Percentiles rank a stretch among this genome's conserved stretches.
These are phyloP conservation scores for Tenualosa ilisha DNA, from an alignment of 2,797 vertebrate genomes.

Conservation along the genomic window DNA sequence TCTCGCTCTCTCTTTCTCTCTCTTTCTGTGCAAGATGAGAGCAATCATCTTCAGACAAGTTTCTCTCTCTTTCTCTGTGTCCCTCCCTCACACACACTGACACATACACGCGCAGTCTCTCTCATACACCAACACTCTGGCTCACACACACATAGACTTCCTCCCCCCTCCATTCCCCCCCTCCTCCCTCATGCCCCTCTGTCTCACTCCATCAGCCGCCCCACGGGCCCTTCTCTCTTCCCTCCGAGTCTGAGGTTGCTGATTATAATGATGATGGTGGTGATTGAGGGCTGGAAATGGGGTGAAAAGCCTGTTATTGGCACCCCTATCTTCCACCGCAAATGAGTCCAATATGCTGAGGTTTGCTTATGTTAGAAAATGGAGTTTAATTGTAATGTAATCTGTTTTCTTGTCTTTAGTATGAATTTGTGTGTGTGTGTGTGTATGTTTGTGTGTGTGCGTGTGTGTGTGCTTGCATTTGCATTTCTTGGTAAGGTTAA, in stretches of 20 bases:
- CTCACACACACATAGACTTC: not conserved
- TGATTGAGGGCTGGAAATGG: not conserved
- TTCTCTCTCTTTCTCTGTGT: no score
- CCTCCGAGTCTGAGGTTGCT: not conserved
- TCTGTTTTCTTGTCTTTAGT: not conserved
- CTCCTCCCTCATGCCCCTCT: not conserved
- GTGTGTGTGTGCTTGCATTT: not conserved
- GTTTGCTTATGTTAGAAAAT: not conserved
- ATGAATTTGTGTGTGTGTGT: not conserved
- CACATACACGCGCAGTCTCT: not conserved
- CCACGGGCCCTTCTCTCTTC: not conserved
- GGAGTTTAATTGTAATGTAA: not conserved
- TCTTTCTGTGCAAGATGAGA: no score
- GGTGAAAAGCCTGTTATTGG: not conserved
- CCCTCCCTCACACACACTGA: not conserved
- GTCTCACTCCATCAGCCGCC: not conserved
- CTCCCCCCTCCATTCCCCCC: not conserved
- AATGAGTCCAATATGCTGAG: constrained; percentile 1
- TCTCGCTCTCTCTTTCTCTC: not conserved
- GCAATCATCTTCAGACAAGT: no score
- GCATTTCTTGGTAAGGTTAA: not conserved
- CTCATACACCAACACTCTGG: not conserved
- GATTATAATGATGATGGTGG: not conserved
- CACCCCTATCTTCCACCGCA: not conserved
- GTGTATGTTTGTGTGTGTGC: not conserved